phyloP scores from a whole-genome alignment of 2,113 vertebrate genomes.

The Aspiorhynchus laticeps region DNA sequence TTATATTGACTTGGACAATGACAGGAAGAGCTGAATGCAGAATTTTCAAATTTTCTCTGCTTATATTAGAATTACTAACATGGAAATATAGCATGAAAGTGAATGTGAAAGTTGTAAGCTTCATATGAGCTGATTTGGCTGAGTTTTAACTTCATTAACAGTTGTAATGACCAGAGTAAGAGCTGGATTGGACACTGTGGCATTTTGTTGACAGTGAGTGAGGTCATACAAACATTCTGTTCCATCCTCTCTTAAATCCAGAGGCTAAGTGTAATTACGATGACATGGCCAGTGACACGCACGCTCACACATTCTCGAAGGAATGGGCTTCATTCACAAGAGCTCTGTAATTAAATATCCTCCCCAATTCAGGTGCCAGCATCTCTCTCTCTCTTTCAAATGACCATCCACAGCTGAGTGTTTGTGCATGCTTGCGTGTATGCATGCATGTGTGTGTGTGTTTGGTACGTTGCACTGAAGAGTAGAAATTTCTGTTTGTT shows the following conservation, averaged over 20 bases:
- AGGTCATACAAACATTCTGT: conserved; percentile 72
- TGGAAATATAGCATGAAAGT: conserved; percentile 27
- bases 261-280: conserved; percentile 44
- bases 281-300: conserved; percentile 28
- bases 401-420: neutral
- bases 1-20: neutral
- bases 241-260: conserved; percentile 38
- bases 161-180: conserved; percentile 75
- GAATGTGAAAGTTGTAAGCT: conserved; percentile 23
- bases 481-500: conserved; percentile 34
- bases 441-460: neutral
- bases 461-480: neutral
- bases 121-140: conserved; percentile 64
- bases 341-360: conserved; percentile 75
- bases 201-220: conserved; percentile 76
- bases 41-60: conserved; percentile 1
- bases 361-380: conserved; percentile 74
- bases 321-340: conserved; percentile 31
- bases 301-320: conserved; percentile 31
- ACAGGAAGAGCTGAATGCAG: neutral
- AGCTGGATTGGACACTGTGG: conserved; percentile 68
- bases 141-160: conserved; percentile 75
- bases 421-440: neutral
- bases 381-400: conserved; percentile 50
- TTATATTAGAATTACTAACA: conserved; percentile 44